Evolutionary conservation across 1,140 invertebrate species (phyloP), one percentile per base, ranked within the genome.

Genomic region (Brevipalpus yothersi): DNA sequence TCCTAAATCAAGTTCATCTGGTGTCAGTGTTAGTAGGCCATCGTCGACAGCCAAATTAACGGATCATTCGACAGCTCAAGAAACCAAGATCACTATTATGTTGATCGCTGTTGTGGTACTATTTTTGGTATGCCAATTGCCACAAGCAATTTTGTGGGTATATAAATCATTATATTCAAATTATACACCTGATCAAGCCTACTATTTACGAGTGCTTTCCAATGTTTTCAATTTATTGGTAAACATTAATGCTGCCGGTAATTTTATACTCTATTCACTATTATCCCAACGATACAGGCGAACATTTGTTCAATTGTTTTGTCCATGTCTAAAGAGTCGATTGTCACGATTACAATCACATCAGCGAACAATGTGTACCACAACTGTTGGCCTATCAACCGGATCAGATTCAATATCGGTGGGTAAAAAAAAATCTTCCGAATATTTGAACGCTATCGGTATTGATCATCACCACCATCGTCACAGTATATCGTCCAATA

Each of bases 241-340:
- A 9, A 76, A 78, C 41, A 70, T 84, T 42, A 84, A 84, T 71
- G 79, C 83, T 2, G 72, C 73, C 1, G 75, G 74, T 2, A 85
- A 85, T 71, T 85, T 86, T 70, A 72, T 86, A 55, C 71, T 86
- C 42, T 86, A 86, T 69, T 84, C 82, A 61, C 78, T 79, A 31
- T 76, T 86, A 64, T 82, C 81, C 63, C 79, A 81, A 66, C 81
- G 81, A 64, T 86, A 84, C 71, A 73, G 83, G 39, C 76, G 76
- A 60, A 84, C 82, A 7, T 79, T 86, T 62, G 71, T 78, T 49
- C 68, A 74, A 41, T 72, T 83, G 4, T 79, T 84, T 66, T 78
- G 77, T 43, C 70, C 70, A n/a, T 75, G 73, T 60, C 41, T 67
- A 5, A 65, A 64, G 39, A 31, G 53, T 41, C 23, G 40, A 23